Conservation (phyloP, 2,888 invertebrate species). For the Dromius quadrimaculatus region DNA sequence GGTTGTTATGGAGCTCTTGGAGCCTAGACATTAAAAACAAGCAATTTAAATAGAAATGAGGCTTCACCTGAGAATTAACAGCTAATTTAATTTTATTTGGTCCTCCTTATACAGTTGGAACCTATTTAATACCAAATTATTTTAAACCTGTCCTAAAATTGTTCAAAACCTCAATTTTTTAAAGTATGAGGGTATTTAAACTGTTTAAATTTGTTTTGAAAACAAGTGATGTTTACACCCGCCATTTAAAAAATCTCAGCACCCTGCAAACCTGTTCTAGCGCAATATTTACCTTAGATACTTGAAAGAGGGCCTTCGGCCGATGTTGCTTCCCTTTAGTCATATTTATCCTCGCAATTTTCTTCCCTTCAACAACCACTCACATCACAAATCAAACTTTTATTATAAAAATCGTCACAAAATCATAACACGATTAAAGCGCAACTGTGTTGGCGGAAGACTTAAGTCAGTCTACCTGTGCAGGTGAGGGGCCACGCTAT, state of each 20-base stretch:
- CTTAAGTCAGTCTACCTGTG: constrained; percentile 56
- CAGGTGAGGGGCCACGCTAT: constrained; percentile 62
- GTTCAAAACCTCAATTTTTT: too few species aligned
- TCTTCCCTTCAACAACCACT: constrained; percentile 63
- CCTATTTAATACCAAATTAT: too few species aligned
- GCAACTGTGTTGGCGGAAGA: constrained; percentile 53
- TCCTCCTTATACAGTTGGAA: too few species aligned
- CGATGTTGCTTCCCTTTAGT: constrained; percentile 72
- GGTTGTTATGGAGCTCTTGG: too few species aligned
- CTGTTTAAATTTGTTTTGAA: too few species aligned
- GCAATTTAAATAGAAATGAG: too few species aligned
- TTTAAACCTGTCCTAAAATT: too few species aligned
- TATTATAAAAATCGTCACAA: constrained; percentile 62
- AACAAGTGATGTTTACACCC: constrained; percentile 23
- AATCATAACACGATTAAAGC: too few species aligned
- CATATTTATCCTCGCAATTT: constrained; percentile 62
- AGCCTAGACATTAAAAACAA: too few species aligned
- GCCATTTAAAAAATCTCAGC: constrained; percentile 43
- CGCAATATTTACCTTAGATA: constrained; percentile 76
- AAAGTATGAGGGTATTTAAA: too few species aligned
- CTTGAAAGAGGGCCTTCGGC: constrained; percentile 78
- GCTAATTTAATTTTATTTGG: too few species aligned
- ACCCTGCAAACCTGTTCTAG: constrained; percentile 22
- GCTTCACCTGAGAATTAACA: too few species aligned
- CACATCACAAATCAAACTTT: constrained; percentile 55